Base-by-base conservation (phyloP, 2,888 invertebrate genomes). In the Scaptomyza parva region DNA sequence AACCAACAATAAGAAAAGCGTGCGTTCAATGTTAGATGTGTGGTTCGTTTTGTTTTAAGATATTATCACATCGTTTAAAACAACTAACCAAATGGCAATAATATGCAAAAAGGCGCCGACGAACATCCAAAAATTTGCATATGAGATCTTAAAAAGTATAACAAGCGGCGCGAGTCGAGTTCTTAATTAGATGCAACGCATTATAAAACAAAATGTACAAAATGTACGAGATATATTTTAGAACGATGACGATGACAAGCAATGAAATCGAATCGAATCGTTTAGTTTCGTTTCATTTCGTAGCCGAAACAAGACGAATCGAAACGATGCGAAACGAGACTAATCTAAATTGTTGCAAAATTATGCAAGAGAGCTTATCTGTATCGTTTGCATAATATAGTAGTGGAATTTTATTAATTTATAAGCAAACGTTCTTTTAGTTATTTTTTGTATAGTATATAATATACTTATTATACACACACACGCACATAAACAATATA, bases 61-160 rank as follows among this genome's bases (percentile, higher is more conserved):
- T 86, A 76, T 86, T 86, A 86, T 88, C 86, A 88, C 86, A 82
- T 86, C 82, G 75, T 86, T 88, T 88, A 84, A 84, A 84, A 87
- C 84, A 76, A 87, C 84, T 84, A 85, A 78, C 83, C 54, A 78
- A 81, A 86, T 79, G 55, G 74, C 70, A 76, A 66, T 74, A 77
- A 79, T 83, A 87, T 83, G 81, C 77, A 69, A 86, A 70, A 70
- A 70, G 54, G 44, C 39, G 43, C 45, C 50, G 45, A 14, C 41
- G 14, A 24, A 62, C 37, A 54, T n/a, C 22, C 63, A 12, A 24
- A 33, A 51, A 82, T 71, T 84, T 71, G 72, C 81, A 84, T 75
- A 70, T 39, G 51, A 44, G 48, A 45, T 74, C 41, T 43, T 26
- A 48, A 76, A 76, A 76, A 76, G 73, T 76, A 70, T 70, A 73